phyloP scores from a whole-genome alignment of 2,797 vertebrate species.

The Dendrocincla tyrannina region DNA sequence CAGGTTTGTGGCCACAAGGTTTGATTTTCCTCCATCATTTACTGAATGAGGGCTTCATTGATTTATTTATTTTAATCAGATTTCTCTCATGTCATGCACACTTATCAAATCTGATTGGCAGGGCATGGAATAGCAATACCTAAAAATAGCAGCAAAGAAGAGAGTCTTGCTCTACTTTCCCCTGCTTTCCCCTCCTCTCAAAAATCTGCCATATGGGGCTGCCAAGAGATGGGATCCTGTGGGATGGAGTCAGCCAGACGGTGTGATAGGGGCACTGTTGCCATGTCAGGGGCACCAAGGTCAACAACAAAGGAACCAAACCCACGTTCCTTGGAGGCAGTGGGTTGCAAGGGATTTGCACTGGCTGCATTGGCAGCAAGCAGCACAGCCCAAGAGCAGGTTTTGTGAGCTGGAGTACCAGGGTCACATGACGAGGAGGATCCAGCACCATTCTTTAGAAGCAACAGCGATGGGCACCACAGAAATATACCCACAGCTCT shows the following conservation, averaged over 20 bases:
- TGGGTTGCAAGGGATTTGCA: not conserved
- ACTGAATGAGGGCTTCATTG: not conserved
- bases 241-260: fast-evolving
- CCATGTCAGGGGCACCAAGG: fast-evolving
- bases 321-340: not conserved
- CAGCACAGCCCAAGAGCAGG: not conserved
- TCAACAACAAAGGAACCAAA: not conserved
- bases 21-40: not conserved
- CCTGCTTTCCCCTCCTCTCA: not conserved
- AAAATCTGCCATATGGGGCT: fast-evolving
- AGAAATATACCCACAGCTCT: not conserved
- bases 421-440: not conserved
- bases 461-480: fast-evolving
- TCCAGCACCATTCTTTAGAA: not conserved
- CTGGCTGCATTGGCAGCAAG: not conserved
- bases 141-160: not conserved
- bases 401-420: not conserved
- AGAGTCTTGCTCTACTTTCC: not conserved
- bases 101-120: not conserved
- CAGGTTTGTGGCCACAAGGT: not conserved
- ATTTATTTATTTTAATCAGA: not conserved
- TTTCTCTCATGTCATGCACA: not conserved
- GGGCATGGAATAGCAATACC: not conserved
- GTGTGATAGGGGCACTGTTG: fast-evolving
- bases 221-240: fast-evolving